Base-by-base conservation (phyloP, 2,797 vertebrate genomes). In the Sylvilagus floridanus region DNA sequence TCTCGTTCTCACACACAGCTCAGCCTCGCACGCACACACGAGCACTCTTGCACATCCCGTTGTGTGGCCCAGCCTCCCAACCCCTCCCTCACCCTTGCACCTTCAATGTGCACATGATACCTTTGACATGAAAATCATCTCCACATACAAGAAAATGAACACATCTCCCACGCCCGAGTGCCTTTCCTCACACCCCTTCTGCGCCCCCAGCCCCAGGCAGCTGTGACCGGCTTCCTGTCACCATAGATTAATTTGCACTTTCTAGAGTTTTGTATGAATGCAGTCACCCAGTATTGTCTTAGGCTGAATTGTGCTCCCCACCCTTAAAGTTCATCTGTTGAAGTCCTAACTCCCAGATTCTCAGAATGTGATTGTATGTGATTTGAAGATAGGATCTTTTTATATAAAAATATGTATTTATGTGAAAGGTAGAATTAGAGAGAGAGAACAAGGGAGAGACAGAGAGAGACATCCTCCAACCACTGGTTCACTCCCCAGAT, bases 201-300 rank as follows among this genome's bases (percentile, higher is more conserved):
- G 11, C 28, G 7, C 50, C 47, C 4, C 65, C 50, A 2, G 4
- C 57, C 28, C 42, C 16, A 37, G 32, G 24, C 42, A 81, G 16
- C 72, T 16, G 17, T 16, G 26, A 35, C 62, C 83, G 54, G 32
- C 28, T 86, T 42, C 52, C 82, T 26, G n/a, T 57, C 21, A 3
- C 32, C 17, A 4, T 7, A 42, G 50, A 30, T 24, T 24, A 24
- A 22, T 37, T 52, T 17, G 32, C 60, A 24, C 42, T 47, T 68
- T 93, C 65, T 52, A 81, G 86, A 78, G 21, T 50, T 73, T 60
- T 37, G 30, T 71, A 22, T 24, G 73, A 88, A 57, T 14, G 57
- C 30, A 17, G 32, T 28, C 24, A 62, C 10, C 54, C 52, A 24
- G 60, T 24, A 32, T 63, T 26, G 26, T 60, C 24, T 4, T 4